Percentiles rank a stretch among this genome's conserved stretches.
phyloP scores from a whole-genome alignment of 2,113 vertebrate species.

The Sterrhoptilus dennistouni region DNA sequence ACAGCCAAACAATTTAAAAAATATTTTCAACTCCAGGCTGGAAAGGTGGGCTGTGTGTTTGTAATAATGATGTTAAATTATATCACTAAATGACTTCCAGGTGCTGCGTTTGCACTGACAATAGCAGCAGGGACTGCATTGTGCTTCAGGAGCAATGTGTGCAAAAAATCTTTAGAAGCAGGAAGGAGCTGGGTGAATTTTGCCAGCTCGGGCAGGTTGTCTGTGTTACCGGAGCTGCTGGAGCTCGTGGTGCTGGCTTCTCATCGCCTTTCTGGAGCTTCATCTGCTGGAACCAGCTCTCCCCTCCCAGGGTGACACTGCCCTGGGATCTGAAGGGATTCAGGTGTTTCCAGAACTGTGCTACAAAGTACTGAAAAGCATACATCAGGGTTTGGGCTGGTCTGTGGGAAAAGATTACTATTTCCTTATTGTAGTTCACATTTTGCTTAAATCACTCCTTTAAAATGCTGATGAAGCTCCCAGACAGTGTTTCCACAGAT shows the following conservation, averaged over 20 bases:
- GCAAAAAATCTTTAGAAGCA: neutral
- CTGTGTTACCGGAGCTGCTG: neutral
- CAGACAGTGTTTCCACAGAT: neutral
- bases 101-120: neutral
- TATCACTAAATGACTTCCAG: neutral
- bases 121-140: accelerated
- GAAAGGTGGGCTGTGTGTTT: neutral
- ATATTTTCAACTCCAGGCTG: neutral
- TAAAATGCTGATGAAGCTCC: accelerated
- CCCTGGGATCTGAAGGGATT: accelerated
- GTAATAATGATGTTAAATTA: neutral
- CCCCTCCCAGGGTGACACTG: neutral
- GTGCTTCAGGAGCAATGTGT: neutral
- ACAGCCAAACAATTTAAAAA: neutral
- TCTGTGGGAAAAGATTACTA: neutral
- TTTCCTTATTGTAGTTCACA: neutral
- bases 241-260: neutral
- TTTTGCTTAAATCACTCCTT: neutral
- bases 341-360: neutral
- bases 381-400: neutral
- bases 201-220: neutral
- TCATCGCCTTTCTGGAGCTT: neutral
- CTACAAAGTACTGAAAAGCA: neutral
- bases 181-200: neutral
- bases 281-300: slow-evolving; percentile 29